These are phyloP conservation scores for Drosophila willistoni DNA, from an alignment of 1,140 invertebrate genomes.

Conservation along the genomic window DNA sequence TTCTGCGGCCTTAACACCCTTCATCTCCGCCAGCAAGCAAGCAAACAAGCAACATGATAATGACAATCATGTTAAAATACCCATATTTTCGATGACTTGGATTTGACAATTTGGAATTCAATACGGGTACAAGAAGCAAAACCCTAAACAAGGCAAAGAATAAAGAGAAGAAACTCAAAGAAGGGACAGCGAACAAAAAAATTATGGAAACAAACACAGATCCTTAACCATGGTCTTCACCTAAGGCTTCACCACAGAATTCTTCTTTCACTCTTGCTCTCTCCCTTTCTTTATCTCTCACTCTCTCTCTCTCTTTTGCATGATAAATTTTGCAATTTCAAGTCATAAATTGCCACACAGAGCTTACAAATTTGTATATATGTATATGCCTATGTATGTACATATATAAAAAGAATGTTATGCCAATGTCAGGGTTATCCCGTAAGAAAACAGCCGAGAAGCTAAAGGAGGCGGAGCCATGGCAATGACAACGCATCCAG, in stretches of 20 bases:
- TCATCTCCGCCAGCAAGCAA: background rate
- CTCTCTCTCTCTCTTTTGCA: background rate
- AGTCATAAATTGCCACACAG: conserved; percentile 78
- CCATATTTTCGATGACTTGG: conserved; percentile 1
- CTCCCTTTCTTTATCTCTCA: background rate
- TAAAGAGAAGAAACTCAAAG: background rate
- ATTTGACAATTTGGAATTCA: conserved; percentile 19
- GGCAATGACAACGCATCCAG: conserved; percentile 70
- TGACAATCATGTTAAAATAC: conserved; percentile 3
- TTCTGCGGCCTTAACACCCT: background rate
- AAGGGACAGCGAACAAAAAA: background rate
- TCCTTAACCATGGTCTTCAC: conserved; percentile 11
- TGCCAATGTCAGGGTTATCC: conserved; percentile 66
- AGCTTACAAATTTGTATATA: conserved; percentile 63
- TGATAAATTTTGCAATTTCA: conserved; percentile 65
- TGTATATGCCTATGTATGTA: conserved; percentile 50
- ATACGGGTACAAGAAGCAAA: conserved; percentile 17
- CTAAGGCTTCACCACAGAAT: conserved; percentile 44
- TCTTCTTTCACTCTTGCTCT: background rate
- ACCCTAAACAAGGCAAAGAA: conserved; percentile 9
- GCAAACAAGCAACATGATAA: background rate
- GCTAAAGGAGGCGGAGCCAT: conserved; percentile 42
- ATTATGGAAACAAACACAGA: background rate
- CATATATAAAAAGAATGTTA: conserved; percentile 64
- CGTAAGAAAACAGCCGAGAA: conserved; percentile 9